These are phyloP conservation scores for Hyles lineata DNA, from an alignment of 2,888 invertebrate species.

Conservation along the genomic window DNA sequence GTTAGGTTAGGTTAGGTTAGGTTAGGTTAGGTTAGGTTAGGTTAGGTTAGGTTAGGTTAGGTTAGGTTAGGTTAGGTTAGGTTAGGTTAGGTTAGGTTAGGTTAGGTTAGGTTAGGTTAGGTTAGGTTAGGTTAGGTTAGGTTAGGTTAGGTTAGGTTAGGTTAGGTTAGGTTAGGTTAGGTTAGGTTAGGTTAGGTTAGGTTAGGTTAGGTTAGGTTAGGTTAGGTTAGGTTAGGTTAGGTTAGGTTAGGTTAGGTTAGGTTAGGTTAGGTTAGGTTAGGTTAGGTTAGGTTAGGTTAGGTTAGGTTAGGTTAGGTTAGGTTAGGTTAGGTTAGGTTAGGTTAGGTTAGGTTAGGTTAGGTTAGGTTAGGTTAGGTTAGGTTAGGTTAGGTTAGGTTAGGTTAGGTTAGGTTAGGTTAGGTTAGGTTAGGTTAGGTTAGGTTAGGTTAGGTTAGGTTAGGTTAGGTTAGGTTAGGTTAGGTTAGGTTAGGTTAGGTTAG, in stretches of 20 bases:
- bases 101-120: constrained; percentile 33
- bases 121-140: constrained; percentile 33
- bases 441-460: constrained; percentile 35
- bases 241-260: too few relatives aligned
- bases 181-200: constrained; percentile 33
- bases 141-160: constrained; percentile 33
- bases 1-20: constrained; percentile 33
- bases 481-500: constrained; percentile 34
- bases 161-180: constrained; percentile 33
- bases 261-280: too few relatives aligned
- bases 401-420: constrained; percentile 29
- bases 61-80: constrained; percentile 33
- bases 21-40: constrained; percentile 33
- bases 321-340: background rate
- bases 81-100: constrained; percentile 33
- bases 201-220: too few relatives aligned
- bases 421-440: constrained; percentile 35
- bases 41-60: constrained; percentile 33
- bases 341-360: constrained; percentile 26
- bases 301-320: too few relatives aligned
- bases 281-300: too few relatives aligned
- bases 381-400: constrained; percentile 28
- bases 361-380: constrained; percentile 30
- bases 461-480: constrained; percentile 34
- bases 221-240: too few relatives aligned